Evolutionary conservation across 1,140 invertebrate genomes (phyloP).

Genomic region (Trypoxylus dichotomus): DNA sequence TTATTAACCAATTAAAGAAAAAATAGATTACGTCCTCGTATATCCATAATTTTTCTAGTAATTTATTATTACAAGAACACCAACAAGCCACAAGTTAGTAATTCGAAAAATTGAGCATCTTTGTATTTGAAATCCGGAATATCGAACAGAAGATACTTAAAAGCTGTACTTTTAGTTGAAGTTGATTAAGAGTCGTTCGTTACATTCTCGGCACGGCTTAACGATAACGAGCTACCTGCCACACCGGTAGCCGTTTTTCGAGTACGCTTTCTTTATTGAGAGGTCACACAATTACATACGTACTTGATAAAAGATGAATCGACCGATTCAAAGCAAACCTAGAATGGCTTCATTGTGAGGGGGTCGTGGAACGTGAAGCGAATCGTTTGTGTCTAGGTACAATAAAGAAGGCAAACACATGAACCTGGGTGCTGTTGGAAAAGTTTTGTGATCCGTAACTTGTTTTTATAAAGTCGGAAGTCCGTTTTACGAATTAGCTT

Average conservation of each 20-base stretch:
- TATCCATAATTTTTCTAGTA: no score
- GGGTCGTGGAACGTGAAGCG: neutral
- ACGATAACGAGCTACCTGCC: neutral
- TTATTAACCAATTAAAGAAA: no score
- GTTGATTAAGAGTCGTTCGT: neutral
- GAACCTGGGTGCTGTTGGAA: neutral
- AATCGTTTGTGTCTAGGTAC: neutral
- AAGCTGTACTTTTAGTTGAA: neutral
- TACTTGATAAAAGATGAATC: slow-evolving; percentile 25
- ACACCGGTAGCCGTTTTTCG: neutral
- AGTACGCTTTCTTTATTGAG: neutral
- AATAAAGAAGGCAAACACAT: slow-evolving; percentile 6
- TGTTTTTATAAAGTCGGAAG: neutral
- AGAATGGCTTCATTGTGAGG: slow-evolving; percentile 1
- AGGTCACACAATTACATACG: slow-evolving; percentile 13
- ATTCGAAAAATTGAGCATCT: neutral
- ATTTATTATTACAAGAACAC: no score
- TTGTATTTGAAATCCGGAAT: neutral
- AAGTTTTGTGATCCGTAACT: neutral
- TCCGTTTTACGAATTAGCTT: neutral
- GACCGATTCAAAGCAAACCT: neutral
- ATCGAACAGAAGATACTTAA: neutral
- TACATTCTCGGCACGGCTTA: neutral
- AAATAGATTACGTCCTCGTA: no score
- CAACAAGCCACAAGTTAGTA: no score